These are phyloP conservation scores for Meta bourneti DNA, from an alignment of 2,888 invertebrate species.

Conservation along the genomic window DNA sequence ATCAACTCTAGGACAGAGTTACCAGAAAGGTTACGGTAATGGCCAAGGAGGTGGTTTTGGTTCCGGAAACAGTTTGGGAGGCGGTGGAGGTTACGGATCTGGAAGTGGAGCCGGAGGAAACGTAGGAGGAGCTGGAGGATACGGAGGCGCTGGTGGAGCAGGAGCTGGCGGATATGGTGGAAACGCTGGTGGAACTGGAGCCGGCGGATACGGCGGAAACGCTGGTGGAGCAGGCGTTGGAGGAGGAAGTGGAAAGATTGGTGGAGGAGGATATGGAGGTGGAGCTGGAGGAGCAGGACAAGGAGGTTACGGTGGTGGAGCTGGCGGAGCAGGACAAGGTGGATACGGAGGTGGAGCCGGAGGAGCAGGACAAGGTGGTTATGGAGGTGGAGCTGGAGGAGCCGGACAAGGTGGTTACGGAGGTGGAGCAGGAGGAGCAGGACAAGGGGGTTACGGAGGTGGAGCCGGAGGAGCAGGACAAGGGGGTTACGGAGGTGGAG, in stretches of 20 bases:
- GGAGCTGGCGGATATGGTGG: constrained; percentile 20
- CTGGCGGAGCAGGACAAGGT: constrained; percentile 88
- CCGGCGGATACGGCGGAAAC: constrained; percentile 82
- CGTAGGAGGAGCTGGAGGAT: constrained; percentile 9
- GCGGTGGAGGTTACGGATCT: constrained; percentile 7
- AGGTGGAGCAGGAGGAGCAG: constrained; percentile 59
- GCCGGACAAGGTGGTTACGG: constrained; percentile 48
- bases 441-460: constrained; percentile 38
- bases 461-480: constrained; percentile 36
- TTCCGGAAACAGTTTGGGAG: constrained; percentile 1
- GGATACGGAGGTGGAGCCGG: constrained; percentile 84
- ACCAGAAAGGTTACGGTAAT: constrained; percentile 66
- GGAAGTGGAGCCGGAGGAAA: constrained; percentile 8
- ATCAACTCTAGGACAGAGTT: constrained; percentile 50
- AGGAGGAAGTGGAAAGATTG: neutral
- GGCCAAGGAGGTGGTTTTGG: constrained; percentile 29
- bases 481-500: constrained; percentile 45
- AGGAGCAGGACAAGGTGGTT: too few relatives aligned
- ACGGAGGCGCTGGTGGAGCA: constrained; percentile 1
- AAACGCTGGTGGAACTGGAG: constrained; percentile 15
- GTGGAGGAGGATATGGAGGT: constrained; percentile 79
- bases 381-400: constrained; percentile 68
- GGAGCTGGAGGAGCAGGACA: constrained; percentile 82
- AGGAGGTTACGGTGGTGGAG: constrained; percentile 81
- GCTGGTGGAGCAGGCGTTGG: constrained; percentile 79